phyloP scores from a whole-genome alignment of 2,113 vertebrate species.

The Mohoua ochrocephala region DNA sequence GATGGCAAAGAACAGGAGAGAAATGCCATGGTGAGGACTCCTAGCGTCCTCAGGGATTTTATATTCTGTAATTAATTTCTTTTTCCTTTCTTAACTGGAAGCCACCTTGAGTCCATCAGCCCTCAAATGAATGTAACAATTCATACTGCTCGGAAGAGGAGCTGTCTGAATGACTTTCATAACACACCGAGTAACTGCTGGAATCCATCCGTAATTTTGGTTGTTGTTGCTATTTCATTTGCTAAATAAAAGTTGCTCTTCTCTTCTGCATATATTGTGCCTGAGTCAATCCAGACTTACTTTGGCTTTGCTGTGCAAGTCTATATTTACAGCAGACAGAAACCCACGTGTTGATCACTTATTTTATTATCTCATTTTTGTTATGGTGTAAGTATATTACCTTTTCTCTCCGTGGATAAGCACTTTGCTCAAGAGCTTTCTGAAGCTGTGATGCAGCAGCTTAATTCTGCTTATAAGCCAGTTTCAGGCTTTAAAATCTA shows the following conservation, averaged over 20 bases:
- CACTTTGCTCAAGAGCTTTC: not conserved
- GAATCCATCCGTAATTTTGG: not conserved
- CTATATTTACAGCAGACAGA: not conserved
- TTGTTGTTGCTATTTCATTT: not conserved
- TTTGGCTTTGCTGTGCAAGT: not conserved
- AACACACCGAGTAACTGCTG: not conserved
- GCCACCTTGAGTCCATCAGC: not conserved
- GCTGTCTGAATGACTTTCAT: not conserved
- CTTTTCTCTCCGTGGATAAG: not conserved
- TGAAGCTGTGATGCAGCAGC: not conserved
- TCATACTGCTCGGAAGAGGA: not conserved
- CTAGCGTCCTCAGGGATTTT: not conserved
- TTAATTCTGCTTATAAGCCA: not conserved
- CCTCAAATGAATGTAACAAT: not conserved
- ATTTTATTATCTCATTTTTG: not conserved
- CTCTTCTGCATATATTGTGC: not conserved
- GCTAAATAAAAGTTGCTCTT: not conserved
- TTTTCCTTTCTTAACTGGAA: not conserved
- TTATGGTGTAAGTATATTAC: not conserved
- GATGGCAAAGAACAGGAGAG: not conserved
- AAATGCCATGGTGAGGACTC: not conserved
- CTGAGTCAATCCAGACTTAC: not conserved
- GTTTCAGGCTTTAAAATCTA: constrained; percentile 6
- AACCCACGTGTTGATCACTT: not conserved
- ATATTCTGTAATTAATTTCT: not conserved